phyloP scores from a whole-genome alignment of 2,888 invertebrate genomes.

The Dynastes tityus region DNA sequence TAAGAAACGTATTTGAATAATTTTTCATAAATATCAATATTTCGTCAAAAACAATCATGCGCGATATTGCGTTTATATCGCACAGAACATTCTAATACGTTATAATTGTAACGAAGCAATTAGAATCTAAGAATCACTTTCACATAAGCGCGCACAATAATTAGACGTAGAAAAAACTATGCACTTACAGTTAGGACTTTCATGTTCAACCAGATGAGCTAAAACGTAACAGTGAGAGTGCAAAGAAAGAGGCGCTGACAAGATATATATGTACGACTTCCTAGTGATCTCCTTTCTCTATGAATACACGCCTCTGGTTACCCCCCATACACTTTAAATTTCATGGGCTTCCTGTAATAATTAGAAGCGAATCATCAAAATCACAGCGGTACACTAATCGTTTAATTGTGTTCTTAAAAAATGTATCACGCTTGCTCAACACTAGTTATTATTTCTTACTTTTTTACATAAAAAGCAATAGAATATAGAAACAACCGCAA shows the following conservation, averaged over 20 bases:
- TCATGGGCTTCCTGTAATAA: constrained; percentile 20
- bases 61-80: too few species aligned
- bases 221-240: constrained; percentile 61
- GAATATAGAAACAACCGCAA: not conserved
- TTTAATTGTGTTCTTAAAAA: too few species aligned
- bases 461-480: not conserved
- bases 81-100: too few species aligned
- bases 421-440: too few species aligned
- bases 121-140: constrained; percentile 35
- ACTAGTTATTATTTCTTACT: too few species aligned
- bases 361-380: constrained; percentile 20
- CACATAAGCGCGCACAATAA: constrained; percentile 10
- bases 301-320: constrained; percentile 55
- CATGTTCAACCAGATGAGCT: constrained; percentile 60
- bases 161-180: constrained; percentile 26
- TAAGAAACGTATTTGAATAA: too few species aligned
- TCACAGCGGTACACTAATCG: not conserved
- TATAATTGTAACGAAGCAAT: too few species aligned
- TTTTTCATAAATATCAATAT: too few species aligned
- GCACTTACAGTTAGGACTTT: constrained; percentile 65
- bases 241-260: constrained; percentile 58
- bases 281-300: constrained; percentile 67
- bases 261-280: constrained; percentile 66
- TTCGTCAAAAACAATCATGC: too few species aligned
- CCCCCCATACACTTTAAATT: constrained; percentile 13